These are phyloP conservation scores for Melierax canorus DNA, from an alignment of 2,113 vertebrate species.

Conservation along the genomic window DNA sequence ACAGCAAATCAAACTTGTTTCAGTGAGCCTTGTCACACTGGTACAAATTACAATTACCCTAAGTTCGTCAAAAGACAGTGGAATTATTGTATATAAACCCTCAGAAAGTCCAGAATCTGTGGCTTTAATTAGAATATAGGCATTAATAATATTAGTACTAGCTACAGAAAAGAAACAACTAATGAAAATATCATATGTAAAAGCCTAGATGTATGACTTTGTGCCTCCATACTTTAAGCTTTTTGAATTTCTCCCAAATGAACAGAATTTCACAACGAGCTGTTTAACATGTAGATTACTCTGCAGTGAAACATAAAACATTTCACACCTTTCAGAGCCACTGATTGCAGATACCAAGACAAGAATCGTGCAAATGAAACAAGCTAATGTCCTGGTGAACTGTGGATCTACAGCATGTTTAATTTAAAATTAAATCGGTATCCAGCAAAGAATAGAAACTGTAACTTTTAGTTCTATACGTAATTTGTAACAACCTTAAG, in stretches of 20 bases:
- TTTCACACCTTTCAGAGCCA: neutral
- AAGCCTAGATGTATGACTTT: neutral
- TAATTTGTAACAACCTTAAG: constrained; percentile 44
- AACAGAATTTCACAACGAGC: neutral
- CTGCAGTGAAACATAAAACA: neutral
- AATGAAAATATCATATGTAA: neutral
- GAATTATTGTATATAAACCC: neutral
- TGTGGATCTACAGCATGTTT: neutral
- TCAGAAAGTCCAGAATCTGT: neutral
- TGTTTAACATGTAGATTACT: neutral
- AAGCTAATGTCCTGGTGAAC: neutral
- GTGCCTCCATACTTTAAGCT: neutral
- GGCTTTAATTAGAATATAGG: neutral
- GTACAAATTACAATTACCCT: neutral
- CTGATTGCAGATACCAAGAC: neutral
- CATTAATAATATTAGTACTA: neutral
- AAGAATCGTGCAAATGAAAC: neutral
- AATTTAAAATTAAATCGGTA: neutral
- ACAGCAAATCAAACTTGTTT: neutral
- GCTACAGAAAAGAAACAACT: neutral
- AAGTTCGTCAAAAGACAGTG: neutral
- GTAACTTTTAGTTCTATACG: neutral
- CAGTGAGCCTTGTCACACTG: neutral
- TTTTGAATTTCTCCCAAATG: neutral
- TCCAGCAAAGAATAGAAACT: neutral